A percentile compares a stretch with the other conserved stretches of the same genome.
Evolutionary conservation across 2,888 invertebrate genomes (phyloP).

Genomic region (Heliconius sara): DNA sequence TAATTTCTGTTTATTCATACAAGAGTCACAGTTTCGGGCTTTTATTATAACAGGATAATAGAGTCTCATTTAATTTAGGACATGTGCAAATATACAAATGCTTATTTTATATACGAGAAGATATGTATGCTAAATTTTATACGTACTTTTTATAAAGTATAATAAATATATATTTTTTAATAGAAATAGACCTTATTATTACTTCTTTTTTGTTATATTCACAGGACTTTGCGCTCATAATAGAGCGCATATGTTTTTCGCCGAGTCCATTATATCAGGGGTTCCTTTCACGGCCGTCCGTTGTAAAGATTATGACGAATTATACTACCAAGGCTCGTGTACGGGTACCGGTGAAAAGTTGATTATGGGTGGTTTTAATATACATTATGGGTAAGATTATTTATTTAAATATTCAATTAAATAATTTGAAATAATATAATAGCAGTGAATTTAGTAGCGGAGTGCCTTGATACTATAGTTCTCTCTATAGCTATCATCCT

Average conservation of each 20-base stretch:
- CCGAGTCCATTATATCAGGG: conserved; percentile 78
- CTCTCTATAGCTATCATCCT: background rate
- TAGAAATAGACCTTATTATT: background rate
- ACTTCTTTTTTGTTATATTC: conserved; percentile 30
- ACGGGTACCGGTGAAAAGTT: conserved; percentile 79
- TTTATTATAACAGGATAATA: background rate
- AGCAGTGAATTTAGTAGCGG: background rate
- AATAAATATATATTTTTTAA: background rate
- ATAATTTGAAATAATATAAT: background rate
- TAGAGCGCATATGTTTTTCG: conserved; percentile 81
- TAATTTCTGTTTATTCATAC: background rate
- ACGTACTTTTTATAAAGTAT: background rate
- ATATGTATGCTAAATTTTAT: background rate
- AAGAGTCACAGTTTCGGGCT: background rate
- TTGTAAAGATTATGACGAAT: conserved; percentile 74
- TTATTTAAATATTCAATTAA: background rate
- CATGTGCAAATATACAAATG: background rate
- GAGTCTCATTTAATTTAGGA: background rate
- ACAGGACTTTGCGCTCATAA: conserved; percentile 82
- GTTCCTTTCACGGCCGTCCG: conserved; percentile 77
- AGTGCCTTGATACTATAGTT: background rate
- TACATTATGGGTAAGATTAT: conserved; percentile 74
- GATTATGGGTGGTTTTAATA: conserved; percentile 79
- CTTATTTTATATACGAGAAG: no score
- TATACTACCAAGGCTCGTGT: conserved; percentile 73